Percentiles rank a stretch among this genome's conserved stretches.
Conservation (phyloP, 2,888 invertebrate genomes). For the Nomada ferruginata region DNA sequence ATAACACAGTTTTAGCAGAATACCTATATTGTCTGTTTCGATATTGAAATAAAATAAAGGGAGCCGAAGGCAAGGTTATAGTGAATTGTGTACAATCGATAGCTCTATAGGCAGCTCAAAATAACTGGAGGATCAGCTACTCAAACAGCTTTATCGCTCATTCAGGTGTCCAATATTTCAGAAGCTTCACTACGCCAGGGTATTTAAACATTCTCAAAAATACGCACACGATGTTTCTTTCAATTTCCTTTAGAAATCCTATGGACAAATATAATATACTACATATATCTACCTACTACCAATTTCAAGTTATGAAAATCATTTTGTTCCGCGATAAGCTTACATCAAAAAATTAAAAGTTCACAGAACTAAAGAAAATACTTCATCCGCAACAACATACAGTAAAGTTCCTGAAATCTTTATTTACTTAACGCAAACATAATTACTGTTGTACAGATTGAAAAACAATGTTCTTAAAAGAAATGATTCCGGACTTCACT, state of each 20-base stretch:
- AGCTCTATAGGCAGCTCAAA: constrained; percentile 40
- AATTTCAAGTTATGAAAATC: no score
- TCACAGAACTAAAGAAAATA: no score
- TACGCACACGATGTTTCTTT: neutral
- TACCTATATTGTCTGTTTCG: neutral
- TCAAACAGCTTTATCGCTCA: constrained; percentile 41
- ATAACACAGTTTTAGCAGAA: neutral
- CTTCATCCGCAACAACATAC: no score
- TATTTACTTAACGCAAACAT: no score
- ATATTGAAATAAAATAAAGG: constrained; percentile 40
- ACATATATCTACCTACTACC: no score
- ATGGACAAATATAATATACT: no score
- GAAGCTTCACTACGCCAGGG: neutral
- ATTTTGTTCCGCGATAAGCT: no score
- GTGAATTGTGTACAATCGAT: constrained; percentile 31
- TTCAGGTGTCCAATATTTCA: constrained; percentile 39
- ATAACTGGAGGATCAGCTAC: constrained; percentile 45
- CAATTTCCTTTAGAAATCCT: neutral
- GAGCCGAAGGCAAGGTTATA: constrained; percentile 14
- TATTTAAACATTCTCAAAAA: neutral
- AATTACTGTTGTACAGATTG: no score
- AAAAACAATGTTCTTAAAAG: no score
- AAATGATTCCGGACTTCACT: no score
- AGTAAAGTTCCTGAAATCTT: no score
- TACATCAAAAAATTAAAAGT: no score